phyloP scores from a whole-genome alignment of 2,113 vertebrate genomes.

The Shinisaurus crocodilurus region DNA sequence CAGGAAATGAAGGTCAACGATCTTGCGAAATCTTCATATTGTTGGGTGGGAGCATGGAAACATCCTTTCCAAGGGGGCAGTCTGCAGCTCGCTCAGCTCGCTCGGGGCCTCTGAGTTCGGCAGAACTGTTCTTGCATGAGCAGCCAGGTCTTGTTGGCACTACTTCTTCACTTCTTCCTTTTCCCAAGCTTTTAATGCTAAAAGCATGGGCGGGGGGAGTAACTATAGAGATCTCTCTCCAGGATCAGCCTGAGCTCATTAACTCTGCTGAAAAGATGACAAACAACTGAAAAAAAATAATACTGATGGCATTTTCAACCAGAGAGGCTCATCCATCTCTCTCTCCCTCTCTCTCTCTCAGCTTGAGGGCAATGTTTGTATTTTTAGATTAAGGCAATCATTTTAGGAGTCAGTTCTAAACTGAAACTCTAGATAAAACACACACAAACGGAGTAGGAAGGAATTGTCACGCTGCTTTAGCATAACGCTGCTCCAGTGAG shows the following conservation, averaged over 20 bases:
- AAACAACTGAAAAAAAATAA: not conserved
- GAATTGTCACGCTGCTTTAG: not conserved
- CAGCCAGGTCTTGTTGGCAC: constrained; percentile 24
- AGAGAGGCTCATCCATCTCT: not conserved
- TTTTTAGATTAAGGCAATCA: no score
- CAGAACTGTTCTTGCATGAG: not conserved
- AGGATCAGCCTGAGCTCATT: constrained; percentile 34
- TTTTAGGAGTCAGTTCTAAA: no score
- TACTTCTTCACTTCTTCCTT: not conserved
- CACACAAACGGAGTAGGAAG: not conserved
- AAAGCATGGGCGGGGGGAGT: not conserved
- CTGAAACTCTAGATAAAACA: not conserved
- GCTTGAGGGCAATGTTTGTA: not conserved
- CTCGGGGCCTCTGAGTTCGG: no score
- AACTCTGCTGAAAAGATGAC: not conserved
- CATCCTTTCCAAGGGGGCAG: constrained; percentile 5
- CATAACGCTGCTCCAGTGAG: not conserved
- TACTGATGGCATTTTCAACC: not conserved
- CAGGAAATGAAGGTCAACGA: constrained; percentile 17
- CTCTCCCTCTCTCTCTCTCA: no score
- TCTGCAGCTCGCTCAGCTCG: no score
- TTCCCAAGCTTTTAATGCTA: not conserved
- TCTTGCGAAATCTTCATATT: constrained; percentile 55
- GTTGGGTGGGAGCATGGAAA: constrained; percentile 39
- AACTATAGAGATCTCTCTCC: not conserved